Percentiles rank a stretch among this genome's conserved stretches.
Conservation (phyloP, 2,888 invertebrate species). For the Microctonus brassicae region DNA sequence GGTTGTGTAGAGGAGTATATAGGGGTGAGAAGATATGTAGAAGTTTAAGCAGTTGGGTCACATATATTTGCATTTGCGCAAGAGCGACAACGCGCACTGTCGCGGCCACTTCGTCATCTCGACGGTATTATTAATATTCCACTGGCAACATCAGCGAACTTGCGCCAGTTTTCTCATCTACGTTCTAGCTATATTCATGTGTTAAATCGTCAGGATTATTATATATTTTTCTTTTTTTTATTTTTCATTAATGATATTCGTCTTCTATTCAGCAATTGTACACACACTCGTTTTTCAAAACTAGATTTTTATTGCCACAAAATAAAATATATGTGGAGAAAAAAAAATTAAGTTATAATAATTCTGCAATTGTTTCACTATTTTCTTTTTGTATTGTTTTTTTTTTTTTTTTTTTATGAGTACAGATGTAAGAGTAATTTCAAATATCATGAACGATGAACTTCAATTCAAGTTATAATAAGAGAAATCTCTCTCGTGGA, state of each 20-base stretch:
- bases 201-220: not conserved
- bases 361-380: not conserved
- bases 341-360: not conserved
- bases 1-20: not conserved
- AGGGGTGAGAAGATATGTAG: not conserved
- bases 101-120: conserved; percentile 11
- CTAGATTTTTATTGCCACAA: not conserved
- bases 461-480: conserved; percentile 7
- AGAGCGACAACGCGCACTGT: not conserved
- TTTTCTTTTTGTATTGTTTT: not conserved
- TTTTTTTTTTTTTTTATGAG: not conserved
- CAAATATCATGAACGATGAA: conserved; percentile 8
- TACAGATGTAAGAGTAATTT: not conserved
- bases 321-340: not conserved
- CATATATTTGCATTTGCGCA: conserved; percentile 11
- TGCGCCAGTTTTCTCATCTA: conserved; percentile 3
- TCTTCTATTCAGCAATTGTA: not conserved
- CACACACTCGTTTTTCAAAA: not conserved
- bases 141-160: not conserved
- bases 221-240: not conserved
- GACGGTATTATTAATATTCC: conserved; percentile 12
- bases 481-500: not conserved
- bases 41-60: conserved; percentile 3
- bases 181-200: not conserved
- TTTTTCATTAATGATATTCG: not conserved